Conservation (phyloP, 1,140 invertebrate species). For the Goniozus legneri region DNA sequence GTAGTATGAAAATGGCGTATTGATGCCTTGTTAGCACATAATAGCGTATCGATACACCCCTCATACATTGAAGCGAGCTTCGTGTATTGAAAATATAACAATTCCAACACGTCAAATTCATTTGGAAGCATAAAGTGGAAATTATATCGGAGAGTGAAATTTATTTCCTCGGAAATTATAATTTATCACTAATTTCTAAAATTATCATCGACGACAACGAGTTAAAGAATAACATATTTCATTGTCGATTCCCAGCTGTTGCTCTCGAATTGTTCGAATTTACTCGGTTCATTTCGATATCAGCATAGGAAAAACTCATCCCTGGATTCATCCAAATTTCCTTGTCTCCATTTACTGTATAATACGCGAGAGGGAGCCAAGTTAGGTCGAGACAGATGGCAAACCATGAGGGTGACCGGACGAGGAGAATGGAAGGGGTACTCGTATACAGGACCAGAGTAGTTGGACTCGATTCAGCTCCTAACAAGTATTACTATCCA, state of each 20-base stretch:
- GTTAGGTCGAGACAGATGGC: constrained; percentile 20
- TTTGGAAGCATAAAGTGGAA: too few species aligned
- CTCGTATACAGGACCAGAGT: constrained; percentile 1
- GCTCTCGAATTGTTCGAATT: too few species aligned
- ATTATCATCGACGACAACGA: too few species aligned
- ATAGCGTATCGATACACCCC: constrained; percentile 15
- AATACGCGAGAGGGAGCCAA: constrained; percentile 13
- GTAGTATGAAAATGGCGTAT: constrained; percentile 21
- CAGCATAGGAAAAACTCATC: too few species aligned
- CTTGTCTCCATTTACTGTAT: constrained; percentile 16
- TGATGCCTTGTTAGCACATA: constrained; percentile 27
- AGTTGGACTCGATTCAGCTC: constrained; percentile 13
- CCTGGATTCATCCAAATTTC: constrained; percentile 2
- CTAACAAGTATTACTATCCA: constrained; percentile 8
- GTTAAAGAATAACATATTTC: too few species aligned
- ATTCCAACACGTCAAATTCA: too few species aligned
- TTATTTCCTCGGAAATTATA: too few species aligned
- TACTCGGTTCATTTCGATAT: too few species aligned
- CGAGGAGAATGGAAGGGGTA: not conserved
- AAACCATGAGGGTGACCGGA: constrained; percentile 9
- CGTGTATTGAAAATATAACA: too few species aligned
- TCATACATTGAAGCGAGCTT: too few species aligned
- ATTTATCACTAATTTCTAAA: too few species aligned
- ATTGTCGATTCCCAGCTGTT: too few species aligned
- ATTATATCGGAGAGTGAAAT: not conserved